These are phyloP conservation scores for Carposina sasakii DNA, from an alignment of 1,140 invertebrate species.

Conservation along the genomic window DNA sequence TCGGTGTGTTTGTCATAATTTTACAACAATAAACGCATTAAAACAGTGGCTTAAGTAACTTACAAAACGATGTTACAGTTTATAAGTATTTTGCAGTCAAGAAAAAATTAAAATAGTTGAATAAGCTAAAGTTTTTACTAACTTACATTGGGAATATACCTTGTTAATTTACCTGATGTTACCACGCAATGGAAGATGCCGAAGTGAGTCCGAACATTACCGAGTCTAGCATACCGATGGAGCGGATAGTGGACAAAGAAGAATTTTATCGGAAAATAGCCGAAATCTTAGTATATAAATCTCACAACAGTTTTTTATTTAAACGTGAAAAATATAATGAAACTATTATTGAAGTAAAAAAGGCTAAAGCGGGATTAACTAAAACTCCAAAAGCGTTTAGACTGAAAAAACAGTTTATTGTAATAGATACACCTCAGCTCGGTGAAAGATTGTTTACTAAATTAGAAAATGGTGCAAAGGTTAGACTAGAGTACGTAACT, in stretches of 20 bases:
- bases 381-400: slow-evolving; percentile 33
- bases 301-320: slow-evolving; percentile 24
- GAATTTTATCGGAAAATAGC: slow-evolving; percentile 32
- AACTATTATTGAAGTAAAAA: slow-evolving; percentile 31
- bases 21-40: no score
- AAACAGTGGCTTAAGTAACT: no score
- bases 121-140: no score
- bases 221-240: no score
- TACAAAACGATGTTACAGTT: no score
- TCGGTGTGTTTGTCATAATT: no score
- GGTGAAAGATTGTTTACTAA: slow-evolving; percentile 27
- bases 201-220: no score
- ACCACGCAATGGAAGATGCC: no score
- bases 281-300: slow-evolving; percentile 22
- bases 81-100: no score
- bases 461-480: slow-evolving; percentile 9
- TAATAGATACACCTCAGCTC: slow-evolving; percentile 28
- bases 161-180: no score
- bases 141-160: no score
- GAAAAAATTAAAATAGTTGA: no score
- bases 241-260: slow-evolving; percentile 38
- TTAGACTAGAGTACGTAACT: slow-evolving; percentile 28
- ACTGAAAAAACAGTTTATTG: slow-evolving; percentile 29
- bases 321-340: slow-evolving; percentile 25
- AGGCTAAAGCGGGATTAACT: slow-evolving; percentile 21